Conservation (phyloP, 2,113 vertebrate species). For the Saguinus imperator region DNA sequence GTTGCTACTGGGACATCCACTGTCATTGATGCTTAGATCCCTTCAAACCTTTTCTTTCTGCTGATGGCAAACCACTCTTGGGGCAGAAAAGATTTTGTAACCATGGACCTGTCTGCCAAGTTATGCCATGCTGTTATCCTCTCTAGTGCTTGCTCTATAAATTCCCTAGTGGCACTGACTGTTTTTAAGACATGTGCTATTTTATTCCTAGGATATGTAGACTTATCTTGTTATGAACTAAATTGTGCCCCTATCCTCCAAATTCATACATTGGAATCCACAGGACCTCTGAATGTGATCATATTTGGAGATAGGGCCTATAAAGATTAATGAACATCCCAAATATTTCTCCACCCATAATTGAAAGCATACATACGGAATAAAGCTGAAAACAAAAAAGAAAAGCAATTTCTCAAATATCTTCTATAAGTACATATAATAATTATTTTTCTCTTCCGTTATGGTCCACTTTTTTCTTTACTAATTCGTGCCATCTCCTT, state of each 20-base stretch:
- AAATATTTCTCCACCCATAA: neutral
- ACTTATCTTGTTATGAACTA: neutral
- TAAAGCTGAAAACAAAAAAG: neutral
- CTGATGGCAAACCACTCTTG: neutral
- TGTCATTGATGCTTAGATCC: neutral
- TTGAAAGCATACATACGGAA: neutral
- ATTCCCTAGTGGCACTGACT: neutral
- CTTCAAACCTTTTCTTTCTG: neutral
- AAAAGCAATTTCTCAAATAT: neutral
- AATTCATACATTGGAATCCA: neutral
- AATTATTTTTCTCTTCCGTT: neutral
- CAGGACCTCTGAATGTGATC: neutral
- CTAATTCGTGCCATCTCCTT: neutral
- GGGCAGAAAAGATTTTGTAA: neutral
- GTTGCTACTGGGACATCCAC: neutral
- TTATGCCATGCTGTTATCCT: neutral
- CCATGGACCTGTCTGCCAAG: neutral
- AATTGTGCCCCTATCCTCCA: neutral
- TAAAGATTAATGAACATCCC: neutral
- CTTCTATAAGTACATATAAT: neutral
- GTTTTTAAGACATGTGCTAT: neutral
- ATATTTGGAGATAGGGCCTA: neutral
- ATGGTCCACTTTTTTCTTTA: neutral
- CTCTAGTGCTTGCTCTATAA: neutral
- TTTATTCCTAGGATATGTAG: neutral